These are phyloP conservation scores for Ptiloglossa arizonensis DNA, from an alignment of 1,140 invertebrate genomes.

Conservation along the genomic window DNA sequence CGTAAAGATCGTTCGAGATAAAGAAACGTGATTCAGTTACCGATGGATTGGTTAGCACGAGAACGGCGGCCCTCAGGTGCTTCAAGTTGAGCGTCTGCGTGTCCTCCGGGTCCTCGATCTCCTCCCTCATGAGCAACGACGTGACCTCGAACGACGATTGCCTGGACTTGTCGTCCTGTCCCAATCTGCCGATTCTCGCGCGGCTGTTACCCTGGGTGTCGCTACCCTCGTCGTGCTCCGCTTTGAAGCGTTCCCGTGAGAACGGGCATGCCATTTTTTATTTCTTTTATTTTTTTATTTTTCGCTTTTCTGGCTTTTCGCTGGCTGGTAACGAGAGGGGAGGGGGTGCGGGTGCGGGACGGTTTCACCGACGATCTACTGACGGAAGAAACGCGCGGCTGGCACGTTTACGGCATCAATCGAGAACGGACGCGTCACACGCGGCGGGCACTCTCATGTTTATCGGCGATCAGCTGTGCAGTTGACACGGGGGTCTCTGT, in stretches of 20 bases:
- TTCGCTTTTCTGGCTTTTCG: too few species aligned
- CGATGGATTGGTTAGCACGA: conserved; percentile 83
- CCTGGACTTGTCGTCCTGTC: conserved; percentile 72
- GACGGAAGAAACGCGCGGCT: conserved; percentile 1
- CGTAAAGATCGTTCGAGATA: conserved; percentile 11
- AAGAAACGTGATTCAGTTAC: conserved; percentile 72
- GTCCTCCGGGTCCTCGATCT: conserved; percentile 81
- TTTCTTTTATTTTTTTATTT: too few species aligned
- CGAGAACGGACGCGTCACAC: conserved; percentile 20
- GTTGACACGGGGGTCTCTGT: not conserved
- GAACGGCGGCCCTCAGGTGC: conserved; percentile 83
- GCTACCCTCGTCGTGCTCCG: conserved; percentile 38
- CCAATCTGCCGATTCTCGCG: conserved; percentile 43
- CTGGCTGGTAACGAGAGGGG: too few species aligned
- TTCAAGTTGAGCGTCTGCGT: conserved; percentile 84
- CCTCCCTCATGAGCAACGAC: conserved; percentile 76
- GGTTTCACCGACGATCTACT: not conserved
- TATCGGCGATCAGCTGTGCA: conserved; percentile 59
- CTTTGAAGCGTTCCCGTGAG: conserved; percentile 70
- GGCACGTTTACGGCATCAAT: conserved; percentile 22
- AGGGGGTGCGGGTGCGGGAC: too few species aligned
- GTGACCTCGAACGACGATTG: conserved; percentile 82
- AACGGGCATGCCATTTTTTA: conserved; percentile 80
- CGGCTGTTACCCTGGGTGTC: conserved; percentile 47
- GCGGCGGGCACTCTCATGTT: conserved; percentile 29